phyloP scores from a whole-genome alignment of 2,113 vertebrate species.

The Rafetus swinhoei region DNA sequence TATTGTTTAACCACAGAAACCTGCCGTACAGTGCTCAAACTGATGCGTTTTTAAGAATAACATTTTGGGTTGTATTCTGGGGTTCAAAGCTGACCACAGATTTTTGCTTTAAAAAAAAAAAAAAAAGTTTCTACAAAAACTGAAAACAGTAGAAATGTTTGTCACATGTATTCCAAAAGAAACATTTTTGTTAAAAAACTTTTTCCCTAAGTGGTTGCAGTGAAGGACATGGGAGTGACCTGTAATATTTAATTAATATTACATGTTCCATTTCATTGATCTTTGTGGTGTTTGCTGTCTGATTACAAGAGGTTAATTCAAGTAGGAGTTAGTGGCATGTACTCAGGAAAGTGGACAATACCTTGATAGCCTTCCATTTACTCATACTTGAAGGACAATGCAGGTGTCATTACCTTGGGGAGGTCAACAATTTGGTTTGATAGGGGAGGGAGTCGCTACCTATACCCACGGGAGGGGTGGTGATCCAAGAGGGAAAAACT shows the following conservation, averaged over 20 bases:
- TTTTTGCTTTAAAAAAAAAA: neutral
- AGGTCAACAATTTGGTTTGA: neutral
- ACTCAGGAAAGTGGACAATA: neutral
- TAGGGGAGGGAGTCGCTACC: neutral
- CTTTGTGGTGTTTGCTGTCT: neutral
- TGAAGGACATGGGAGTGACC: neutral
- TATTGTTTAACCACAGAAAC: neutral
- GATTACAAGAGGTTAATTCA: neutral
- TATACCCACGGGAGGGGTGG: neutral
- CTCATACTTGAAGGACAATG: neutral
- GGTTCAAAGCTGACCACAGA: neutral
- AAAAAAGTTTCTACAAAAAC: neutral
- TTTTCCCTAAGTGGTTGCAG: rapidly evolving
- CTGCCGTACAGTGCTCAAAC: neutral
- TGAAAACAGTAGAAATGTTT: neutral
- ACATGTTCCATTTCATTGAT: neutral
- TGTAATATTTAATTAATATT: neutral
- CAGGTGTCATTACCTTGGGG: neutral
- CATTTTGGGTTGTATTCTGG: neutral
- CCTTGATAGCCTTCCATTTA: neutral
- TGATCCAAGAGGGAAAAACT: neutral
- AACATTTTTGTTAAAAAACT: neutral
- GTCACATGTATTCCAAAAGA: neutral
- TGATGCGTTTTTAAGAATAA: neutral
- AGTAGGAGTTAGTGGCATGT: neutral